Percentiles rank a stretch among this genome's conserved stretches.
Evolutionary conservation across 2,797 vertebrate species (phyloP).

Genomic region (Antennarius maculatus): DNA sequence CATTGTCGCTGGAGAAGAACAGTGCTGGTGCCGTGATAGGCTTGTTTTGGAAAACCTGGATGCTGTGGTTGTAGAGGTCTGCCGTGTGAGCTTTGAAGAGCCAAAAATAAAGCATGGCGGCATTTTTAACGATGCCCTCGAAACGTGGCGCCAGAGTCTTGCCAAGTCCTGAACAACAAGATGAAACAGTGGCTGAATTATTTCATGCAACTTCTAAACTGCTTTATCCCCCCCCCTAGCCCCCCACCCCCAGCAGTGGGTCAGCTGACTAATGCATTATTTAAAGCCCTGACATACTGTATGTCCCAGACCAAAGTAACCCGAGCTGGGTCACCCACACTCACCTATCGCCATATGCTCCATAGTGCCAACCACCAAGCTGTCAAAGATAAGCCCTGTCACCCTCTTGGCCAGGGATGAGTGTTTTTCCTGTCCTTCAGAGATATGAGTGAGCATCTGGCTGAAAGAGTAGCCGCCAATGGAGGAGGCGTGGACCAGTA

Average conservation of each 20-base stretch:
- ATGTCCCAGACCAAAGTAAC: constrained; percentile 42
- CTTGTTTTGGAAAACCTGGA: constrained; percentile 65
- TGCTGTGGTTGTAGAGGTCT: constrained; percentile 42
- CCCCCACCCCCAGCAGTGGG: constrained; percentile 16
- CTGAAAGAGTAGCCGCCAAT: constrained; percentile 81
- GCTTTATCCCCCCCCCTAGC: too few species aligned
- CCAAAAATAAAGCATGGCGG: constrained; percentile 72
- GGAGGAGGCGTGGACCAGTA: constrained; percentile 80
- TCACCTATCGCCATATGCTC: constrained; percentile 75
- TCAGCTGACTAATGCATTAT: constrained; percentile 46
- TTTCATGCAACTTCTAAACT: too few species aligned
- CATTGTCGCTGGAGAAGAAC: constrained; percentile 78
- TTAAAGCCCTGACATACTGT: constrained; percentile 39
- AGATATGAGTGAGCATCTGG: constrained; percentile 71
- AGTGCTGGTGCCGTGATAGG: constrained; percentile 66
- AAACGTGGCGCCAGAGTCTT: constrained; percentile 62
- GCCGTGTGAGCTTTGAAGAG: constrained; percentile 69
- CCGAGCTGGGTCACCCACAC: constrained; percentile 45
- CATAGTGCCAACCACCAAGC: constrained; percentile 76
- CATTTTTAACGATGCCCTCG: constrained; percentile 51
- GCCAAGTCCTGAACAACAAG: constrained; percentile 65
- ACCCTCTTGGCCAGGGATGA: constrained; percentile 56
- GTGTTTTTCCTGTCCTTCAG: constrained; percentile 40
- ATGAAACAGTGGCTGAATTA: background rate
- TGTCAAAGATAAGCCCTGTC: constrained; percentile 78